A percentile compares a stretch with the other conserved stretches of the same genome.
Evolutionary conservation across 2,113 vertebrate genomes (phyloP).

Genomic region (Bucco capensis): DNA sequence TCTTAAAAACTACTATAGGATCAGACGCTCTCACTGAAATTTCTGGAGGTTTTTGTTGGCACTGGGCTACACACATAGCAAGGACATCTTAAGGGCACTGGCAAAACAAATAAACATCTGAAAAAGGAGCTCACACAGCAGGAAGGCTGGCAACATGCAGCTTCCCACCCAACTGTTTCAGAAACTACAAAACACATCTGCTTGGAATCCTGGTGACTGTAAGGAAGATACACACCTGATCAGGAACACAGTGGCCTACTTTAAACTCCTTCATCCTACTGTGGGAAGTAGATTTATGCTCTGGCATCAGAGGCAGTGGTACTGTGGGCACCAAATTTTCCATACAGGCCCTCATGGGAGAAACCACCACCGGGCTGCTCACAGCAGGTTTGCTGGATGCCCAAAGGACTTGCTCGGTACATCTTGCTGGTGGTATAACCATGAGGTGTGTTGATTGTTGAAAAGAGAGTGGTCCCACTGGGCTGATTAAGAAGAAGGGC

Average conservation of each 20-base stretch:
- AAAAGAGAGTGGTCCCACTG: background rate
- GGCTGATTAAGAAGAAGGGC: background rate
- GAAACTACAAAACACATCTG: background rate
- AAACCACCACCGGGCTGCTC: accelerated
- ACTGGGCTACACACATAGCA: background rate
- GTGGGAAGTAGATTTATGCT: background rate
- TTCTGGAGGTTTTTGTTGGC: background rate
- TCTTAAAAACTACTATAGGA: background rate
- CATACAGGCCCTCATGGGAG: accelerated
- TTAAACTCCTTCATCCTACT: background rate
- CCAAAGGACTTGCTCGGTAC: background rate
- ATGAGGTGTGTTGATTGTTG: accelerated
- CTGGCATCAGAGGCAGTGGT: background rate
- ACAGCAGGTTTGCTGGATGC: background rate
- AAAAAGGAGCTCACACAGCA: background rate
- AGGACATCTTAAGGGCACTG: background rate
- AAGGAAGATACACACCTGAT: background rate
- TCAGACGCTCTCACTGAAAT: background rate
- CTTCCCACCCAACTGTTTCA: background rate
- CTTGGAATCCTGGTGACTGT: background rate
- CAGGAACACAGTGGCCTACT: background rate
- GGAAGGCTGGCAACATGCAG: accelerated
- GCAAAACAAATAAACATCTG: background rate
- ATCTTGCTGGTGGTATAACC: background rate
- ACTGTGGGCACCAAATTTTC: background rate